Evolutionary conservation across 2,797 vertebrate genomes (phyloP).

Genomic region (Amniataba percoides): DNA sequence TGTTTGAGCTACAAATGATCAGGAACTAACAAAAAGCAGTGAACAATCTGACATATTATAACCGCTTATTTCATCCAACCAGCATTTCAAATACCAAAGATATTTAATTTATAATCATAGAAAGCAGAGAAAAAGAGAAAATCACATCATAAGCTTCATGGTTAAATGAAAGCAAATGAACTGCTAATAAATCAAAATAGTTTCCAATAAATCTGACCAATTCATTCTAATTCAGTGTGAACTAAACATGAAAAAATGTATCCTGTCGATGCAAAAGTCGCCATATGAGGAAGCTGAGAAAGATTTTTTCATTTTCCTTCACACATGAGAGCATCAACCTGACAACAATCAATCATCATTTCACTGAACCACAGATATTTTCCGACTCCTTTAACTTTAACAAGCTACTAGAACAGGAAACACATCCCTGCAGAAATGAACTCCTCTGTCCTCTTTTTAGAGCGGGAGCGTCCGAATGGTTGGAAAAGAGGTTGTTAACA

Average conservation of each 20-base stretch:
- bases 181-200: background rate
- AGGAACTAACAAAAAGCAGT: background rate
- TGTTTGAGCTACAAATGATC: background rate
- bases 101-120: no score
- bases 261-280: background rate
- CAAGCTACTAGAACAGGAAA: background rate
- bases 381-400: background rate
- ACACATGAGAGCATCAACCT: background rate
- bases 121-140: background rate
- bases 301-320: background rate
- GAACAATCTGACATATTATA: background rate
- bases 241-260: no score
- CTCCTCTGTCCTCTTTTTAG: background rate
- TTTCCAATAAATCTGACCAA: background rate
- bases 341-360: background rate
- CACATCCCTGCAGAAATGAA: background rate
- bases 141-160: no score
- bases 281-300: background rate
- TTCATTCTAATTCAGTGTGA: background rate
- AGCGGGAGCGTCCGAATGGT: background rate
- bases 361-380: background rate
- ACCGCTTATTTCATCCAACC: background rate
- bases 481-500: constrained; percentile 2
- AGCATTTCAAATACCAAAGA: background rate
- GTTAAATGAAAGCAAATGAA: no score